Percentiles rank a stretch among this genome's conserved stretches.
Conservation (phyloP, 2,797 vertebrate species). For the Orestias chungarensis region DNA sequence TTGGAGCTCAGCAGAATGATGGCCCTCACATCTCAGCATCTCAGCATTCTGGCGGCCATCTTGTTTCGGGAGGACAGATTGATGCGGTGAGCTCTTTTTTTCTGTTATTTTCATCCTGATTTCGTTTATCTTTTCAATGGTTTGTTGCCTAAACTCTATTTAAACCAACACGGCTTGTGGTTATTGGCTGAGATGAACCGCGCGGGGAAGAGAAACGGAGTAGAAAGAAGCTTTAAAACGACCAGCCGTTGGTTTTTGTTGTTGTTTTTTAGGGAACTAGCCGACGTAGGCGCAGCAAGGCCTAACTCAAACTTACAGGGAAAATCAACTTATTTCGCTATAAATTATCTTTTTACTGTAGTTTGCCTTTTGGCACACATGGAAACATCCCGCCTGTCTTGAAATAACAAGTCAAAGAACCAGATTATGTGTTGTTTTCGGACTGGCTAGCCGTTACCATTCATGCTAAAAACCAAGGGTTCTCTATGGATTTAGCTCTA, state of each 20-base stretch:
- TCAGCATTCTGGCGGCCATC: conserved; percentile 96
- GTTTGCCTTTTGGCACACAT: too few relatives aligned
- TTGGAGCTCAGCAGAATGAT: conserved; percentile 13
- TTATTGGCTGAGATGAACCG: rapidly evolving
- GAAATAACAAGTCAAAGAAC: background rate
- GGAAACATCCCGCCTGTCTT: too few relatives aligned
- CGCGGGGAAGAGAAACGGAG: too few relatives aligned
- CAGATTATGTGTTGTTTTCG: background rate
- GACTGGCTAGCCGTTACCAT: conserved; percentile 44
- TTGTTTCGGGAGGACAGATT: conserved; percentile 97
- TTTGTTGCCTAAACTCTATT: background rate
- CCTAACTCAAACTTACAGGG: conserved; percentile 39
- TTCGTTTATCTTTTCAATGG: conserved; percentile 15
- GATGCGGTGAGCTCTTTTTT: conserved; percentile 91
- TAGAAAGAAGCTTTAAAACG: background rate
- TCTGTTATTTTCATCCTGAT: conserved; percentile 53
- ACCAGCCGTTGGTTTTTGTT: conserved; percentile 49
- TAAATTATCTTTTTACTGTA: too few relatives aligned
- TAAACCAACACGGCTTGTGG: rapidly evolving
- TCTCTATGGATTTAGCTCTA: conserved; percentile 20
- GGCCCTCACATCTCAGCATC: conserved; percentile 81
- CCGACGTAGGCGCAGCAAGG: conserved; percentile 43
- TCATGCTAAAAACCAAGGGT: conserved; percentile 32
- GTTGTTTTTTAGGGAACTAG: conserved; percentile 63
- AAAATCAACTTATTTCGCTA: background rate